Evolutionary conservation across 2,797 vertebrate species (phyloP).

Genomic region (Phataginus tetradactyla): DNA sequence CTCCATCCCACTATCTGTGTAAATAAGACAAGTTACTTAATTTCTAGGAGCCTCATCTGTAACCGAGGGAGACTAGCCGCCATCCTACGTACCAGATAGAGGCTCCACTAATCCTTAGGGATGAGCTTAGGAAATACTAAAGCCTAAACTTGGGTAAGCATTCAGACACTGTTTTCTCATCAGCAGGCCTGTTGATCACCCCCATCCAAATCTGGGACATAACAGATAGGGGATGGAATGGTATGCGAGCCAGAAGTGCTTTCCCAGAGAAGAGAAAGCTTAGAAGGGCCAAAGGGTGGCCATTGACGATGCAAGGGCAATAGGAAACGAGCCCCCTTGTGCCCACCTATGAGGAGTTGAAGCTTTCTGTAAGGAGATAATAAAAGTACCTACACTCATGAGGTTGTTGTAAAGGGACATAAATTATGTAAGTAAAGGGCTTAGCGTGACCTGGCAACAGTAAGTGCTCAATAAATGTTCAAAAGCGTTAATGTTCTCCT

Average conservation of each 20-base stretch:
- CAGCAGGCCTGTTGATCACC: not conserved
- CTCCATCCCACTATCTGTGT: not conserved
- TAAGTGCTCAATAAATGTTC: not conserved
- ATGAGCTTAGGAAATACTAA: not conserved
- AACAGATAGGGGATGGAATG: not conserved
- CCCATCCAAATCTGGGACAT: not conserved
- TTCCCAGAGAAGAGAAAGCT: not conserved
- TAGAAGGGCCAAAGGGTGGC: not conserved
- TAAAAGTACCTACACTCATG: not conserved
- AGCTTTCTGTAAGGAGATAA: not conserved
- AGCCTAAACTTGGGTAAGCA: not conserved
- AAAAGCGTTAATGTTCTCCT: not conserved
- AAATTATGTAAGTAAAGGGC: not conserved
- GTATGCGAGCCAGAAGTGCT: not conserved
- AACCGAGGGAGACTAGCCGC: not conserved
- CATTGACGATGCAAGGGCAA: not conserved
- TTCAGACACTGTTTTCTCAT: not conserved
- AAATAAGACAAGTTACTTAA: not conserved
- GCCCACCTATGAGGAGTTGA: not conserved
- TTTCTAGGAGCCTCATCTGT: not conserved
- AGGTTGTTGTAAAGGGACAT: not conserved
- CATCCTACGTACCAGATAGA: not conserved
- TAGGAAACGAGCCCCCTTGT: not conserved
- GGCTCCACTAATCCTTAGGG: fast-evolving
- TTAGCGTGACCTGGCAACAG: not conserved